Percentiles rank a stretch among this genome's conserved stretches.
phyloP scores from a whole-genome alignment of 2,797 vertebrate genomes.

The Pteropus rufus region DNA sequence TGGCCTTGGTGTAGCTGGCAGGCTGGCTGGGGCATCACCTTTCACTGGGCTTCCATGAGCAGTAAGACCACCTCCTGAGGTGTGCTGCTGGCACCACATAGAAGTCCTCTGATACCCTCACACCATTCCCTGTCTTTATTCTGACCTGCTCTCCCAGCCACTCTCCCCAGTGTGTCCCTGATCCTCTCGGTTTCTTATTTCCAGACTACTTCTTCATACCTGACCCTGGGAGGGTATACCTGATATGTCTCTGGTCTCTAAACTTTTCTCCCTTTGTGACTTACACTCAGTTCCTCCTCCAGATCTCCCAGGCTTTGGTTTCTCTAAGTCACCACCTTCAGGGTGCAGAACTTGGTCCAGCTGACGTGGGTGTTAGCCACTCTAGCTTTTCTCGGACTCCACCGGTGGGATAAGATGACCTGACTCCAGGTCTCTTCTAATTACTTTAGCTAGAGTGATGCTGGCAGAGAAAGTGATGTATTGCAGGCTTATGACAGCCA shows the following conservation, averaged over 20 bases:
- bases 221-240: not conserved
- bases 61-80: not conserved
- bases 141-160: not conserved
- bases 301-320: not conserved
- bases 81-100: not conserved
- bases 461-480: slow-evolving; percentile 41
- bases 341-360: not conserved
- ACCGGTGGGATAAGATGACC: not conserved
- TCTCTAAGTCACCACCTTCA: not conserved
- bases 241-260: not conserved
- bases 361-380: not conserved
- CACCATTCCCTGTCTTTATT: not conserved
- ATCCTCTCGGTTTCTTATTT: not conserved
- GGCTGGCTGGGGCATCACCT: not conserved
- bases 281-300: not conserved
- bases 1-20: not conserved
- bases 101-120: not conserved
- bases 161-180: not conserved
- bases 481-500: not conserved
- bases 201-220: not conserved
- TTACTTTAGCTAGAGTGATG: not conserved
- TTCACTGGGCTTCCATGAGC: not conserved
- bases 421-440: not conserved
- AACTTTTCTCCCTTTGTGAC: not conserved
- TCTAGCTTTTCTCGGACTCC: not conserved